These are phyloP conservation scores for Caenorhabditis sp. DNA, from an alignment of 2,888 invertebrate species.

Conservation along the genomic window DNA sequence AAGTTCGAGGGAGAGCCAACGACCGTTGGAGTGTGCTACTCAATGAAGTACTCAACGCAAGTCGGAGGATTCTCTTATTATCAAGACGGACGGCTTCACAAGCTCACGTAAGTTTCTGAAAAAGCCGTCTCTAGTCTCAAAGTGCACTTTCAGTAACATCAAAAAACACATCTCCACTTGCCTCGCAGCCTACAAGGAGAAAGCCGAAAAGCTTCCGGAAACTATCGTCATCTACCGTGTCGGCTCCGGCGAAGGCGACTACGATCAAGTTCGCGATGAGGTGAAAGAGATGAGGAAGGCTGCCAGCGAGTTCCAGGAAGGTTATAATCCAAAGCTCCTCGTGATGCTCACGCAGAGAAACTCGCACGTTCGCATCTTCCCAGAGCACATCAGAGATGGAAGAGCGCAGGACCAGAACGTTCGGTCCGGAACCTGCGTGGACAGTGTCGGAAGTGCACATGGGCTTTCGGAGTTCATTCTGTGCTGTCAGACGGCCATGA, in stretches of 20 bases:
- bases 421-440: conserved; percentile 62
- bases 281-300: conserved; percentile 21
- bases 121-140: too few relatives aligned
- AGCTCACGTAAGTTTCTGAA: conserved; percentile 17
- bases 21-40: conserved; percentile 62
- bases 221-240: conserved; percentile 56
- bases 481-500: conserved; percentile 59
- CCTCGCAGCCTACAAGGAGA: background rate
- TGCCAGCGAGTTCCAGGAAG: background rate
- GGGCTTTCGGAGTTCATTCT: conserved; percentile 65
- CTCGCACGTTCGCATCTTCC: conserved; percentile 32
- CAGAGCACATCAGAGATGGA: background rate
- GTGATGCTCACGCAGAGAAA: conserved; percentile 11
- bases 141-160: too few relatives aligned
- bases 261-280: conserved; percentile 8
- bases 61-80: conserved; percentile 49
- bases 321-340: conserved; percentile 28
- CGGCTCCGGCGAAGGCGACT: conserved; percentile 58
- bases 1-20: conserved; percentile 61
- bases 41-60: background rate
- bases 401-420: conserved; percentile 39
- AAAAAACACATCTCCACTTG: too few relatives aligned
- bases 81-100: conserved; percentile 24
- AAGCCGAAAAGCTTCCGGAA: conserved; percentile 5
- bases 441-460: background rate